phyloP scores from a whole-genome alignment of 2,113 vertebrate species.

The Rhynchopsitta pachyrhyncha region DNA sequence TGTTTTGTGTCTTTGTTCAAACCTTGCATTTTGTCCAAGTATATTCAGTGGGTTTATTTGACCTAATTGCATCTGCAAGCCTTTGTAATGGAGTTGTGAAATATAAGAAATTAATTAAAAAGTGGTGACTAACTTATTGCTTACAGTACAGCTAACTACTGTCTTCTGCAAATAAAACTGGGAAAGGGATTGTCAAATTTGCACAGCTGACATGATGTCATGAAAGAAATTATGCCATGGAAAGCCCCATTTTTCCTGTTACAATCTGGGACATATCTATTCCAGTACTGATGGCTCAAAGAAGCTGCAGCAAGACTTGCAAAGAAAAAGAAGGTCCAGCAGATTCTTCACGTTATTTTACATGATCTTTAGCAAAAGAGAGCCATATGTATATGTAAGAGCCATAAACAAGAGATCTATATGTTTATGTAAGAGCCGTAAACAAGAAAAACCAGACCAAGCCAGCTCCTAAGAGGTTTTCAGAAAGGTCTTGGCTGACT shows the following conservation, averaged over 20 bases:
- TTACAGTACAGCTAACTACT: neutral
- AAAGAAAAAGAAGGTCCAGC: neutral
- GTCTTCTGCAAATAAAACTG: neutral
- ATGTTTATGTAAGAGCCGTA: neutral
- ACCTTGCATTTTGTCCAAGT: neutral
- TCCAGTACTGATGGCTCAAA: neutral
- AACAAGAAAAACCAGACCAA: neutral
- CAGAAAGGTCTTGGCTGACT: neutral
- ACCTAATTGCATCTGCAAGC: neutral
- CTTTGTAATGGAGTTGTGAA: neutral
- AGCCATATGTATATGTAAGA: neutral
- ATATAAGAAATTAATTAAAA: neutral
- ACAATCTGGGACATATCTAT: neutral
- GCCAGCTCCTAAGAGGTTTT: neutral
- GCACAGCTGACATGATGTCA: neutral
- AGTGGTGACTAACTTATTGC: neutral
- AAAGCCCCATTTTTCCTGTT: neutral
- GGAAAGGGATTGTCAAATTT: neutral
- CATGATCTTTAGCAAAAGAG: neutral
- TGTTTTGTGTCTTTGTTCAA: neutral
- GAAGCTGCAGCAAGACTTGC: neutral
- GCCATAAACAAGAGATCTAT: neutral
- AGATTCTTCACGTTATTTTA: neutral
- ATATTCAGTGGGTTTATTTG: neutral
- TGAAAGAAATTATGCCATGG: neutral